Evolutionary conservation across 2,797 vertebrate species (phyloP).

Genomic region (Enteromius fasciolatus): DNA sequence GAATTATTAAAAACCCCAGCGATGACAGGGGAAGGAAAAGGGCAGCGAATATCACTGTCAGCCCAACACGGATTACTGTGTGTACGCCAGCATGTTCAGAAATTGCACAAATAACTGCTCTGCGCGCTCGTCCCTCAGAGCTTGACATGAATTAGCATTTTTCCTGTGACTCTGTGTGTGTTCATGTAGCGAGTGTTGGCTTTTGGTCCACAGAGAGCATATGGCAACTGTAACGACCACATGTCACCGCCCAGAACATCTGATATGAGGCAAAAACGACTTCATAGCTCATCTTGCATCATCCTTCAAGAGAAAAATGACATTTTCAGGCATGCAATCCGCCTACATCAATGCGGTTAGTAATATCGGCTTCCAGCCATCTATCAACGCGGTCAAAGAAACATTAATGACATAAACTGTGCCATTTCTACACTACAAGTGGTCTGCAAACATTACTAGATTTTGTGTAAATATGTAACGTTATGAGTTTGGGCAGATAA

Average conservation of each 20-base stretch:
- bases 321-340: background rate
- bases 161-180: constrained; percentile 22
- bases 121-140: background rate
- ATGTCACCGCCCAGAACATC: constrained; percentile 42
- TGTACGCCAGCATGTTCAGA: constrained; percentile 21
- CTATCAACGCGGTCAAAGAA: constrained; percentile 32
- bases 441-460: background rate
- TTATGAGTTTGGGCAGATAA: background rate
- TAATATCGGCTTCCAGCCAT: constrained; percentile 40
- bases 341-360: constrained; percentile 10
- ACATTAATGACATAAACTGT: background rate
- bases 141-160: constrained; percentile 33
- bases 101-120: constrained; percentile 26
- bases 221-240: constrained; percentile 47
- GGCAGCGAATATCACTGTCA: constrained; percentile 65
- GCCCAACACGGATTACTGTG: constrained; percentile 45
- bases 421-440: background rate
- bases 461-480: background rate
- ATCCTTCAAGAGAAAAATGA: background rate
- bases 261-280: constrained; percentile 25
- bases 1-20: constrained; percentile 74
- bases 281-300: constrained; percentile 18
- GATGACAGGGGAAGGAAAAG: constrained; percentile 66
- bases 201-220: constrained; percentile 47
- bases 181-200: constrained; percentile 23